Evolutionary conservation across 2,888 invertebrate species (phyloP).

Genomic region (Lepidocyrtinus sp.): DNA sequence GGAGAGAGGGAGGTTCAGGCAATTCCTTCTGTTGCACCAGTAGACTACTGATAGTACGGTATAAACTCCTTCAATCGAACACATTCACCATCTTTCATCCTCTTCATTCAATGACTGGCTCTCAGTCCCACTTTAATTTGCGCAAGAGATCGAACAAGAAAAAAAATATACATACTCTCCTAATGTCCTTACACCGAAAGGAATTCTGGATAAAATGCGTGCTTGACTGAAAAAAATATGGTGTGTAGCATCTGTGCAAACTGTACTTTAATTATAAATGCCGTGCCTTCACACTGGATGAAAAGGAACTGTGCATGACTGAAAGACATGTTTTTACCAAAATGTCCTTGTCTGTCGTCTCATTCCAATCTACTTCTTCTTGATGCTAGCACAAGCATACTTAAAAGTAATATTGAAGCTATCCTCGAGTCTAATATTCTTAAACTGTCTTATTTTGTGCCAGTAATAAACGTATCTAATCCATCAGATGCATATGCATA

Average conservation of each 20-base stretch:
- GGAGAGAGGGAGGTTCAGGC: neutral
- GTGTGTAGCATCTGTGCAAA: no score
- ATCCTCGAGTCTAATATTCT: no score
- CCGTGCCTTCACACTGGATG: no score
- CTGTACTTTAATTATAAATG: no score
- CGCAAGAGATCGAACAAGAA: neutral
- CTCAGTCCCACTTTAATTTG: neutral
- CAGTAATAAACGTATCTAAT: no score
- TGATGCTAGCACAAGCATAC: no score
- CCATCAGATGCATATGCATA: no score
- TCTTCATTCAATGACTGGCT: neutral
- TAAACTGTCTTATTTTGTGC: no score
- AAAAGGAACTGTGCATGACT: slow-evolving; percentile 1
- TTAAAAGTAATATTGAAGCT: no score
- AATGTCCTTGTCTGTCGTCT: neutral
- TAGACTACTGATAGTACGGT: no score
- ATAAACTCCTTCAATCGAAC: no score
- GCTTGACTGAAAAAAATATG: no score
- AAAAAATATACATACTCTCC: slow-evolving; percentile 8
- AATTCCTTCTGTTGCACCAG: neutral
- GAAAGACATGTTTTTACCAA: neutral
- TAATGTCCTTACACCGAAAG: neutral
- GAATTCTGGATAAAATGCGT: neutral
- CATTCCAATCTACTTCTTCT: neutral
- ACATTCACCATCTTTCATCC: neutral